Evolutionary conservation across 2,113 vertebrate genomes (phyloP), one percentile per base, ranked within the genome.

Genomic region (Clupea harengus): DNA sequence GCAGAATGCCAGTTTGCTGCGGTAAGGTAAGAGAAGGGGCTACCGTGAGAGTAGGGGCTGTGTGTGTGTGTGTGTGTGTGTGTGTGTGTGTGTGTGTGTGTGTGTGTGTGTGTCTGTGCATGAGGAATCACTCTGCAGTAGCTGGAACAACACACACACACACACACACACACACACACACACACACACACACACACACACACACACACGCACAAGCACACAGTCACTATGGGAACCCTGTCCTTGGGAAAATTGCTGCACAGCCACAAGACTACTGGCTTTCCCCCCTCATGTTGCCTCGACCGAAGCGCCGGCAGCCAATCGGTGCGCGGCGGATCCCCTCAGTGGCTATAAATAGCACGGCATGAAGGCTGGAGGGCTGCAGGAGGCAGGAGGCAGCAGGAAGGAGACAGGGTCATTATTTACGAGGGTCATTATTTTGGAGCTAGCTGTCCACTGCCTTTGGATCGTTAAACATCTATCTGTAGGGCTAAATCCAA

Each of bases 271-370:
- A 78, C 72, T 39, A 78, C 72, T 25, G 28, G 72, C 72, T 39
- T 78, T 13, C 72, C 72, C 13, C 72, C 32, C 32, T 78, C 32
- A 4, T 44, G 25, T 25, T 72, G 64, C 64, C 28, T 72, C 28
- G 25, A 25, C 64, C 15, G 10, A 32, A 72, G 64, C 10, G 10
- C 9, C 64, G 4, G 64, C 25, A 72, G 81, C 87, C 90, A 91
- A 87, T 89, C 45, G 78, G 32, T 52, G 88, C 9, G 9, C 78
- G 83, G 86, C 57, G 72, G 75, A 84, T 32, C 72, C 72, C 72
- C 72, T 4, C 28, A 25, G 75, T 39, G 20, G 81, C 89, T 88
- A 84, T 88, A 92, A 92, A 91, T 90, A 93, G 83, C 54, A 86
- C 81, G 20, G n/a, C 64, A 6, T 72, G 47, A 87, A 39, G 84